Percentiles rank a stretch among this genome's conserved stretches.
phyloP scores from a whole-genome alignment of 2,113 vertebrate genomes.

The Sarotherodon lohbergeri region DNA sequence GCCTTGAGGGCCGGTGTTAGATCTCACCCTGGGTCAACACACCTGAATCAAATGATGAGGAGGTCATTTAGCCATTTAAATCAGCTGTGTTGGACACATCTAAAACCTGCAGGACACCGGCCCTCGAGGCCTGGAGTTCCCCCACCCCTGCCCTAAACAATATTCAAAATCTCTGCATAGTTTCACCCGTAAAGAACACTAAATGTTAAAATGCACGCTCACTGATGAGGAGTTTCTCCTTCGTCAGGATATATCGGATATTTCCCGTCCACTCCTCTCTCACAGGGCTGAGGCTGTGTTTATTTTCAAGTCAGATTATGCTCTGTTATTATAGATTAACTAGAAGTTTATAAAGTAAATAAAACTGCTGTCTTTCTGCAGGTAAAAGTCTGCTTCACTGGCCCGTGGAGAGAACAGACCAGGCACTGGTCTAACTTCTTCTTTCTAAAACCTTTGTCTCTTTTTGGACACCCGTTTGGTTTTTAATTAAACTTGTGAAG shows the following conservation, averaged over 20 bases:
- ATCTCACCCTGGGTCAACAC: too few relatives aligned
- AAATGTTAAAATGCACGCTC: rapidly evolving
- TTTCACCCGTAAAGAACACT: not conserved
- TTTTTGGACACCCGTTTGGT: not conserved
- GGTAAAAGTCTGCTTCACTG: not conserved
- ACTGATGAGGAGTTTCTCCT: not conserved
- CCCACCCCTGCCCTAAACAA: not conserved
- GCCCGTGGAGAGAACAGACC: not conserved
- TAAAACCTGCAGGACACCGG: too few relatives aligned
- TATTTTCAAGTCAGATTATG: not conserved
- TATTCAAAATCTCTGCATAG: not conserved
- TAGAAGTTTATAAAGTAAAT: not conserved
- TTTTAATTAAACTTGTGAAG: too few relatives aligned
- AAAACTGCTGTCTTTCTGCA: not conserved
- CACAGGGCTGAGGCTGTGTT: not conserved
- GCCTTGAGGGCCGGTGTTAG: too few relatives aligned
- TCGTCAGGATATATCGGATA: not conserved
- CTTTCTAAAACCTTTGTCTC: not conserved
- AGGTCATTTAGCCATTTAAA: too few relatives aligned
- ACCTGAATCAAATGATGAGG: too few relatives aligned
- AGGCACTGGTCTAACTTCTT: rapidly evolving
- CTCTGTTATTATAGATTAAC: not conserved
- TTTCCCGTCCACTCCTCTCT: not conserved
- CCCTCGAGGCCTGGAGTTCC: not conserved
- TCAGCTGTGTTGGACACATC: too few relatives aligned